Conservation (phyloP, 1,140 invertebrate species). For the Brachionus asplanchnoidis region DNA sequence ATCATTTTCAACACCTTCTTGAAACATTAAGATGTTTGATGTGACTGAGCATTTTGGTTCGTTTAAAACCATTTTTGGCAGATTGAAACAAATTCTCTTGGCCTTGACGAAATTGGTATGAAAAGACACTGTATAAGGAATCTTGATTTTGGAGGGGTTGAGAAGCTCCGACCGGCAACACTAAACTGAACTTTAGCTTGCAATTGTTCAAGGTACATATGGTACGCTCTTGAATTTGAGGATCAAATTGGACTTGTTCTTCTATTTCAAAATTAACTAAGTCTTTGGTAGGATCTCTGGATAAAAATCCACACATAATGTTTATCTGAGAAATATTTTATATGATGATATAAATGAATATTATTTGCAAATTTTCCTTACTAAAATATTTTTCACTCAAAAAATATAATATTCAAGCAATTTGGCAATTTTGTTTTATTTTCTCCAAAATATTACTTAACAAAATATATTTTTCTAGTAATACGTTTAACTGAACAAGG, state of each 20-base stretch:
- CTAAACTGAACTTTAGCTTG: constrained; percentile 72
- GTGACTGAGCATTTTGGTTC: constrained; percentile 90
- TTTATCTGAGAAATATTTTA: neutral
- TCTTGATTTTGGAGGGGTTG: constrained; percentile 10
- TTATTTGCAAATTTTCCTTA: neutral
- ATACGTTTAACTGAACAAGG: no score
- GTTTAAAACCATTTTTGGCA: constrained; percentile 74
- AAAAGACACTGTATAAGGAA: neutral
- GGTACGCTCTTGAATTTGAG: constrained; percentile 68
- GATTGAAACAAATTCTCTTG: constrained; percentile 43
- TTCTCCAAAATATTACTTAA: neutral
- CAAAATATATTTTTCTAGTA: neutral
- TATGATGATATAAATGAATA: neutral
- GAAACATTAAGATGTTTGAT: constrained; percentile 88
- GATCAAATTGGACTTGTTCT: constrained; percentile 63
- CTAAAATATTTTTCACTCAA: neutral
- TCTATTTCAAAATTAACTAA: constrained; percentile 80
- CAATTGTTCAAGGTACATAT: constrained; percentile 85
- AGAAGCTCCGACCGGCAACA: neutral
- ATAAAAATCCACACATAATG: constrained; percentile 90
- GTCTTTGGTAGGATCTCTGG: constrained; percentile 84
- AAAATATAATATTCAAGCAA: neutral
- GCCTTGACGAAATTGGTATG: constrained; percentile 31
- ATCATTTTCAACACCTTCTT: constrained; percentile 91
- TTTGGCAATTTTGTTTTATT: neutral